Base-by-base conservation (phyloP, 2,888 invertebrate species). In the Sminthurinus aureus region DNA sequence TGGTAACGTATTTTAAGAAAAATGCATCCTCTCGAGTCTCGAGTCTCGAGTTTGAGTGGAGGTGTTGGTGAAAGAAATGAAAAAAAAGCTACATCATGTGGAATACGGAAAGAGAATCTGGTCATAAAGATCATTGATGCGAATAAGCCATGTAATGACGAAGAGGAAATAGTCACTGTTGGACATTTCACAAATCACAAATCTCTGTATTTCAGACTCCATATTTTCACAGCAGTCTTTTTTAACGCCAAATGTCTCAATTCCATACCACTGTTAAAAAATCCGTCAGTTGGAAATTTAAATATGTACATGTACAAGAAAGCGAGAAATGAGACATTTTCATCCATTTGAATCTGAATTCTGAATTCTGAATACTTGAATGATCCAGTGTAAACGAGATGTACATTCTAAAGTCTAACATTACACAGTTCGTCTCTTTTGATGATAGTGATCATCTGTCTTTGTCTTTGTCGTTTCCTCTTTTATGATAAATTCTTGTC, bases 21-120 rank as follows among this genome's bases (percentile, higher is more conserved):
- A 38, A 38, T 38, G 38, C 6, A 38, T 38, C 38, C 38, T 1
- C 38, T 38, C 6, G 38, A 38, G 6, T n/a, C 38, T 73, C 11
- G 26, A 22, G 20, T 12, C 20, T 4, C 22, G 18, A n/a, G n/a
- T n/a, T n/a, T n/a, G n/a, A n/a, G n/a, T n/a, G n/a, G n/a, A n/a
- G 38, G 38, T 38, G 38, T 38, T 4, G 66, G 66, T 66, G 20
- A 20, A 20, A 66, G 66, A 66, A 20, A 15, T 66, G 3, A 66
- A 20, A 66, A 3, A 71, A 24, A 20, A 24, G 11, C 4, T 20
- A 12, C 24, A 13, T 20, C 12, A 15, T n/a, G 15, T 71, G 18
- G 20, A 24, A 22, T 13, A 73, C 24, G 73, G 73, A 73, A 73
- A 73, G 73, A 73, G 73, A 73, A 73, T 73, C 73, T 73, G 73